These are phyloP conservation scores for Pangasianodon hypophthalmus DNA, from an alignment of 2,113 vertebrate species.

Conservation along the genomic window DNA sequence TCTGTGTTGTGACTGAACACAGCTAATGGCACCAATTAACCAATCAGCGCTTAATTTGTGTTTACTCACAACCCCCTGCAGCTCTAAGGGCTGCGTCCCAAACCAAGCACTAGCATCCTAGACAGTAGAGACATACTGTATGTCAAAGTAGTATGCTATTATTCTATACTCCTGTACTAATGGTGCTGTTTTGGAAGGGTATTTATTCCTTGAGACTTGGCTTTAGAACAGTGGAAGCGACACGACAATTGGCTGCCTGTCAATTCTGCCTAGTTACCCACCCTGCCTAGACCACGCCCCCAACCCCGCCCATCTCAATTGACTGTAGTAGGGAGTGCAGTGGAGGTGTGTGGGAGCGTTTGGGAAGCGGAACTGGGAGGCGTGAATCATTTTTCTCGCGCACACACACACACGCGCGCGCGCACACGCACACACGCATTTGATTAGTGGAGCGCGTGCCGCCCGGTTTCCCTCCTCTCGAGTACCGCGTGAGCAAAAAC, in stretches of 20 bases:
- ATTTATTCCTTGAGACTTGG: not conserved
- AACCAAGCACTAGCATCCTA: not conserved
- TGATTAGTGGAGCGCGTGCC: conserved; percentile 17
- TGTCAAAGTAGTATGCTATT: not conserved
- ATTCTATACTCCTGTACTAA: not conserved
- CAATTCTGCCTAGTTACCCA: conserved; percentile 32
- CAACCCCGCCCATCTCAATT: conserved; percentile 43
- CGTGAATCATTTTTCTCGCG: not conserved
- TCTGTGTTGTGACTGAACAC: conserved; percentile 33
- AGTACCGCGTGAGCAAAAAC: not conserved
- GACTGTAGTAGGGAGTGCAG: conserved; percentile 17
- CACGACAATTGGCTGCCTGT: conserved; percentile 24
- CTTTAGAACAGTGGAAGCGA: not conserved
- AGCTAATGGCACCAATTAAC: conserved; percentile 35
- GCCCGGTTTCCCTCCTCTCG: conserved; percentile 2
- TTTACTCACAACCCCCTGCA: conserved; percentile 5
- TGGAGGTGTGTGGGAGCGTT: conserved; percentile 18
- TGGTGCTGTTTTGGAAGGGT: not conserved
- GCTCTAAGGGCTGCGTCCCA: not conserved
- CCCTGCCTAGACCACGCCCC: conserved; percentile 31
- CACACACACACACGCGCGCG: not conserved
- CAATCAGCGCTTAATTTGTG: conserved; percentile 37
- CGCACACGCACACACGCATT: not conserved
- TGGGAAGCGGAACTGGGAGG: conserved; percentile 26
- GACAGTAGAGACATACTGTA: not conserved